Conservation (phyloP, 2,797 vertebrate genomes). For the Streptopelia turtur region DNA sequence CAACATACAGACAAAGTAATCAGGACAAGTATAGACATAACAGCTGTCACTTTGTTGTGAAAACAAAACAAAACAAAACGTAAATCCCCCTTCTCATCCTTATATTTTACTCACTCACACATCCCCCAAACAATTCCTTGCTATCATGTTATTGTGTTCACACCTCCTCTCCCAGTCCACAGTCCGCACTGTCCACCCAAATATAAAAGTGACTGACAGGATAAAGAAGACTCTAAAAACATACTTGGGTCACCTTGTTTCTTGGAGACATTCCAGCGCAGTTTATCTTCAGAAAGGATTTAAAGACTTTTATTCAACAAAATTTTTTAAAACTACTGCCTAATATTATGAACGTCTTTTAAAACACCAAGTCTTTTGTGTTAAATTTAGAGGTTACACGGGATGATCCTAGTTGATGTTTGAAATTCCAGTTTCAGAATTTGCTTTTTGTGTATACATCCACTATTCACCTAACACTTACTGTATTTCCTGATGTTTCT, state of each 20-base stretch:
- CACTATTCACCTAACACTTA: not conserved
- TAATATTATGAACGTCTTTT: not conserved
- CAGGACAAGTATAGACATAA: conserved; percentile 30
- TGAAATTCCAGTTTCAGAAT: not conserved
- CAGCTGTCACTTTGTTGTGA: not conserved
- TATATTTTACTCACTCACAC: not conserved
- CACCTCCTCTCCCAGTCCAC: not conserved
- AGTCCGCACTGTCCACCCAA: not conserved
- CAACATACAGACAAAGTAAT: not conserved
- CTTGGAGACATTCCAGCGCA: not conserved
- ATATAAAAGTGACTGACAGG: not conserved
- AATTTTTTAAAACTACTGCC: not conserved
- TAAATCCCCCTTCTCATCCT: not conserved
- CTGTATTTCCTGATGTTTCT: not conserved
- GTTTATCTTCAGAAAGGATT: not conserved
- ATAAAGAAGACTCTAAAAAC: not conserved
- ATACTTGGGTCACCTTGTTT: not conserved
- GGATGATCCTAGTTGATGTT: not conserved
- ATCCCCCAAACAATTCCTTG: not conserved
- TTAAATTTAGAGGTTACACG: not conserved
- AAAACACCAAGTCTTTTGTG: not conserved
- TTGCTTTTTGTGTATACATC: not conserved
- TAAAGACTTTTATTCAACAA: not conserved
- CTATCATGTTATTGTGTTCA: not conserved
- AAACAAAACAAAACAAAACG: not conserved